Evolutionary conservation across 2,113 vertebrate genomes (phyloP).

Genomic region (Dipodomys stephensi): DNA sequence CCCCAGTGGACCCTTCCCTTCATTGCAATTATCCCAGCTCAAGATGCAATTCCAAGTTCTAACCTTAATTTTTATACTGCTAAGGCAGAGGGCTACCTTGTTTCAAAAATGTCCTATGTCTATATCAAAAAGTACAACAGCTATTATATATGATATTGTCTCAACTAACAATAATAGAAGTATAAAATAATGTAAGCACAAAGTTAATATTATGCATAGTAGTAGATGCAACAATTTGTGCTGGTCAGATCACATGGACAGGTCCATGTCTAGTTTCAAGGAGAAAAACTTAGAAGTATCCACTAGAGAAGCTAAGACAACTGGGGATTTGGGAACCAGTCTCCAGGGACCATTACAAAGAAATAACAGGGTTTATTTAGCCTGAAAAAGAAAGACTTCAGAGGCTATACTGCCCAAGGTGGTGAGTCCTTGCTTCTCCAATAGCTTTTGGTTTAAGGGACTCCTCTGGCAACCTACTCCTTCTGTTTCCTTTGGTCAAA

Average conservation of each 20-base stretch:
- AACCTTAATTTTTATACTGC: constrained; percentile 35
- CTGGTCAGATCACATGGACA: neutral
- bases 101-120: constrained; percentile 42
- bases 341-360: neutral
- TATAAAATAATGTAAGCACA: constrained; percentile 7
- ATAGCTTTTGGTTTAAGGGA: constrained; percentile 20
- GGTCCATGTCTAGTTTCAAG: neutral
- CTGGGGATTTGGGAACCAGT: neutral
- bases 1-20: neutral
- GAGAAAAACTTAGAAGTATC: constrained; percentile 48
- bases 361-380: constrained; percentile 10
- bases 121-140: neutral
- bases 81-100: constrained; percentile 28
- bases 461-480: neutral
- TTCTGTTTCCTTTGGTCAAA: constrained; percentile 14
- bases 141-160: constrained; percentile 5
- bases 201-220: neutral
- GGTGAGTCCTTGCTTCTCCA: neutral
- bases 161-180: neutral
- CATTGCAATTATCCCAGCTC: neutral
- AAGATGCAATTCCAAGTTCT: constrained; percentile 26
- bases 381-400: neutral
- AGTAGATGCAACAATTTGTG: neutral
- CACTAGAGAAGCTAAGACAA: neutral
- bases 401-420: neutral